phyloP scores from a whole-genome alignment of 2,888 invertebrate species.

The Nemapogon koenigi region DNA sequence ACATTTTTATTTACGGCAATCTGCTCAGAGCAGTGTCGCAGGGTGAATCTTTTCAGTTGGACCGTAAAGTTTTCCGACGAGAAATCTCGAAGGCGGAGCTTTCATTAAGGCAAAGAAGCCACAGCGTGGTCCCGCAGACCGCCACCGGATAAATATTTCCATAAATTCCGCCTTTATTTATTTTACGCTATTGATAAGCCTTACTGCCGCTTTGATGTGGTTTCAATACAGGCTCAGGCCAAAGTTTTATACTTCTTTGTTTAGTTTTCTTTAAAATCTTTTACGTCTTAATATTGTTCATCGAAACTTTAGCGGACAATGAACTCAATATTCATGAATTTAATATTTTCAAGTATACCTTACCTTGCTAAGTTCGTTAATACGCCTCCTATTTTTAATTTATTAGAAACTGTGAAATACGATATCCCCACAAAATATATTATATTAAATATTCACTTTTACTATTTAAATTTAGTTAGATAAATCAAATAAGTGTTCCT shows the following conservation, averaged over 20 bases:
- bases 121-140: constrained; percentile 30
- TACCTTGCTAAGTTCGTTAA: too few relatives aligned
- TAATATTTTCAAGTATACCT: too few relatives aligned
- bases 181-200: constrained; percentile 56
- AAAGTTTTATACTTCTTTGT: constrained; percentile 46
- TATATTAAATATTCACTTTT: too few relatives aligned
- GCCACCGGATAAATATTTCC: constrained; percentile 46
- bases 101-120: constrained; percentile 56
- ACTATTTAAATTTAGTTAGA: too few relatives aligned
- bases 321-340: too few relatives aligned
- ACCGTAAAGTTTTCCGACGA: constrained; percentile 41
- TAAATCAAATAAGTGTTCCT: too few relatives aligned
- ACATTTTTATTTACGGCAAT: too few relatives aligned
- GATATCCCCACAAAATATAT: too few relatives aligned
- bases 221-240: constrained; percentile 35
- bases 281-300: constrained; percentile 1
- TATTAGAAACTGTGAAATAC: too few relatives aligned
- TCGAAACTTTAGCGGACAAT: constrained; percentile 5
- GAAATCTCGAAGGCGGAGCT: constrained; percentile 33
- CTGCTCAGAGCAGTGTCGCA: too few relatives aligned
- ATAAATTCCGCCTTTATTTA: constrained; percentile 57
- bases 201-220: constrained; percentile 61
- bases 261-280: constrained; percentile 40
- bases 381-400: too few relatives aligned
- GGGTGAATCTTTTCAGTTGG: constrained; percentile 36